Evolutionary conservation across 2,113 vertebrate genomes (phyloP), one percentile per base, ranked within the genome.

Genomic region (Alces alces): DNA sequence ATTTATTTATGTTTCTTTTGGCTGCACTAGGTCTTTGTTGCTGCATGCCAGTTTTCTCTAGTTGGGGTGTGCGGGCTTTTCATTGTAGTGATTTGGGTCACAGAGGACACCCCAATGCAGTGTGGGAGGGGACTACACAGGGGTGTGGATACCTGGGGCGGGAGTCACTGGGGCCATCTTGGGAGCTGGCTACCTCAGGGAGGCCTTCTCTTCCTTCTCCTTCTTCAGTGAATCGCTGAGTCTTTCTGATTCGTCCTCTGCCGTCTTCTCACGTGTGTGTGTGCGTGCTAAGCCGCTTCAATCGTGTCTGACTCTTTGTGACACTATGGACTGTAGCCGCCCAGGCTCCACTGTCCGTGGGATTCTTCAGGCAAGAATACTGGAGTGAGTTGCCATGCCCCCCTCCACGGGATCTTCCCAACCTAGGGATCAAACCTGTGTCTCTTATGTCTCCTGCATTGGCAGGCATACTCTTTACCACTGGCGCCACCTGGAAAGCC

Each of bases 11-110:
- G 39, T 76, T 25, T 43, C 23, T 43, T 43, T 76, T 70, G 36
- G 2, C n/a, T 1, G 0, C n/a, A 23, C 36, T 76, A 76, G 70
- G 12, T 43, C 70, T 14, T 76, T 2, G 1, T 76, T 27, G 36
- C 23, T 76, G 36, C 70, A 27, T 43, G 70, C 36, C 0, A 0
- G 6, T 27, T 43, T 76, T 43, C 36, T 43, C 70, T 27, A 76
- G 36, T 14, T 43, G 70, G 39, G 21, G 36, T 76, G 23, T 76
- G 36, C 0, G 1, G 36, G 70, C 70, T 76, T 14, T 43, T 43
- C 12, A 1, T 76, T 43, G 70, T 27, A 14, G 70, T 76, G 12
- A 4, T 25, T 76, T 76, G 21, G 57, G 55, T 64, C 84, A 19
- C 76, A 70, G 21, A 33, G 57, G 92, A 10, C 61, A 70, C 11